Conservation (phyloP, 1,140 invertebrate genomes). For the Physella acuta region DNA sequence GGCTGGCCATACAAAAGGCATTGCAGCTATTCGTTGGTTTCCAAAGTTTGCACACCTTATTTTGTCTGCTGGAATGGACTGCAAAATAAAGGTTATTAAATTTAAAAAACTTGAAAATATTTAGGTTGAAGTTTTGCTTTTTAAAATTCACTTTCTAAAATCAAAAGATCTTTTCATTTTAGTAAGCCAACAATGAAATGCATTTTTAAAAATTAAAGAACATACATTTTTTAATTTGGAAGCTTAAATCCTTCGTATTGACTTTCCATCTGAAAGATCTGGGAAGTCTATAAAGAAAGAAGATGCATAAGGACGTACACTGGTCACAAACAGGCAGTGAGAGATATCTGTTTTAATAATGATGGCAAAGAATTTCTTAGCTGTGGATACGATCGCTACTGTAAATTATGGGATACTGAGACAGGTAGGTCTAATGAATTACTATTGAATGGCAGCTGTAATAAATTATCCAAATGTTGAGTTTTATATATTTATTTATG, state of each 20-base stretch:
- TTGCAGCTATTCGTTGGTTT: conserved; percentile 94
- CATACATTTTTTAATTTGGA: too few species aligned
- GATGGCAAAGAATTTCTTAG: conserved; percentile 89
- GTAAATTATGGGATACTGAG: conserved; percentile 99
- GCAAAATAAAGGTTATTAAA: conserved; percentile 78
- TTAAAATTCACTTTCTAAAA: too few species aligned
- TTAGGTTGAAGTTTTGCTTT: too few species aligned
- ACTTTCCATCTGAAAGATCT: too few species aligned
- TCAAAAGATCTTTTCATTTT: too few species aligned
- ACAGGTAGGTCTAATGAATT: conserved; percentile 67
- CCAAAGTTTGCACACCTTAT: conserved; percentile 92
- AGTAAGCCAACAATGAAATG: too few species aligned
- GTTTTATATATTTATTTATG: too few species aligned
- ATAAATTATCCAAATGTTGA: too few species aligned
- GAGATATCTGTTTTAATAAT: conserved; percentile 96
- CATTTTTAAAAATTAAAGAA: too few species aligned
- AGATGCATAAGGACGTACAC: conserved; percentile 93
- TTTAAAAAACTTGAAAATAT: too few species aligned
- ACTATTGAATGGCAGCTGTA: too few species aligned
- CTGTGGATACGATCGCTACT: conserved; percentile 79
- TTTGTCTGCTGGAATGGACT: conserved; percentile 95
- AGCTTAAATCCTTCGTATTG: too few species aligned
- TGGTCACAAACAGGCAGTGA: conserved; percentile 94
- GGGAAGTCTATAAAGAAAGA: conserved; percentile 97
- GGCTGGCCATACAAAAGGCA: conserved; percentile 96